Percentiles rank a stretch among this genome's conserved stretches.
These are phyloP conservation scores for Drosophila pseudotakahashii DNA, from an alignment of 2,888 invertebrate genomes.

Conservation along the genomic window DNA sequence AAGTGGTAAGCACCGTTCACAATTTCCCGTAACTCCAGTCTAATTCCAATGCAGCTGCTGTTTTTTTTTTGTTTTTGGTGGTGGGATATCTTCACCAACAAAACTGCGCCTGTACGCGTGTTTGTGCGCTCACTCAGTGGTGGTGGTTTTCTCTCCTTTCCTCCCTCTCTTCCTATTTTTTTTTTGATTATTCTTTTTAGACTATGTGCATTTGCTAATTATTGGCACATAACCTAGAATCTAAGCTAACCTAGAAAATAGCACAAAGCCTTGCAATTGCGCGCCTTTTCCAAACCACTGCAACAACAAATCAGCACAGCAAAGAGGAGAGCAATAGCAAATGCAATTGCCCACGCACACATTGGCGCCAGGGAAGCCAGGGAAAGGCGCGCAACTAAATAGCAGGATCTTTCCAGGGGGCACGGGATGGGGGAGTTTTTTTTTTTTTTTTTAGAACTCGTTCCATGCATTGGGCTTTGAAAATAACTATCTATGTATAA, in stretches of 20 bases:
- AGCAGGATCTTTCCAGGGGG: slow-evolving; percentile 56
- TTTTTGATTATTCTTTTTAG: slow-evolving; percentile 14
- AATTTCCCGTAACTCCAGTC: neutral
- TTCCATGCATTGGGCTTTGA: neutral
- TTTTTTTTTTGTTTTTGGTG: slow-evolving; percentile 28
- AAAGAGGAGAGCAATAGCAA: slow-evolving; percentile 30
- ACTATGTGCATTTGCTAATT: slow-evolving; percentile 13
- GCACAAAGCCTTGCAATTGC: slow-evolving; percentile 29
- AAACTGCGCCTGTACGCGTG: slow-evolving; percentile 3
- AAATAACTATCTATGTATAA: too few species aligned
- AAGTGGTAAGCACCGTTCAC: slow-evolving; percentile 68
- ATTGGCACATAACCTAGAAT: slow-evolving; percentile 32
- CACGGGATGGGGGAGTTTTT: slow-evolving; percentile 29
- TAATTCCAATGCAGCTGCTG: slow-evolving; percentile 68
- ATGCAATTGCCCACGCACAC: slow-evolving; percentile 27
- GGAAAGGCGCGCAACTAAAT: slow-evolving; percentile 60
- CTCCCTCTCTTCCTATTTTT: neutral
- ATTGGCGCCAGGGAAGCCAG: slow-evolving; percentile 53
- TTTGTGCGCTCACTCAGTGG: slow-evolving; percentile 14
- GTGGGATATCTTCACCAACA: slow-evolving; percentile 47
- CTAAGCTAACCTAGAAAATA: slow-evolving; percentile 42
- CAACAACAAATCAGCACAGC: slow-evolving; percentile 32
- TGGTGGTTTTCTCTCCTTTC: slow-evolving; percentile 53
- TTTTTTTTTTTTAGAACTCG: slow-evolving; percentile 18
- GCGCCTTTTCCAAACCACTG: slow-evolving; percentile 45